Percentiles rank a stretch among this genome's conserved stretches.
Conservation (phyloP, 2,888 invertebrate species). For the Erannis defoliaria region DNA sequence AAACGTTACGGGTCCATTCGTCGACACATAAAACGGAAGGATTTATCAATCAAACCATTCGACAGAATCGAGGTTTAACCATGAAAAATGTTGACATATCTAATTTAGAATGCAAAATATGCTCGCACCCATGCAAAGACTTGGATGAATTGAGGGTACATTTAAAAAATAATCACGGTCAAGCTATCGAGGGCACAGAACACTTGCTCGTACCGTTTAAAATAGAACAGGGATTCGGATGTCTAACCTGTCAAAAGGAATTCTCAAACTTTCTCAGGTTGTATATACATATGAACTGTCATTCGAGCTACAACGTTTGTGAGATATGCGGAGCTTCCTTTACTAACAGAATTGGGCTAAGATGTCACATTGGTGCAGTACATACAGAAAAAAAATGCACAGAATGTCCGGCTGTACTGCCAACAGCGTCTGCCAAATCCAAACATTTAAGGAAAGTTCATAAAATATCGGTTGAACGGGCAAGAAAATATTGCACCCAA, state of each 20-base stretch:
- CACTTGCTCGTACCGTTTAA: conserved; percentile 62
- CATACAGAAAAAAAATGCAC: conserved; percentile 61
- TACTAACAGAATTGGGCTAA: conserved; percentile 57
- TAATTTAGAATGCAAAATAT: conserved; percentile 58
- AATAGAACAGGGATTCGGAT: conserved; percentile 52
- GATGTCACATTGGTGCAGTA: conserved; percentile 53
- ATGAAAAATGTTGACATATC: conserved; percentile 65
- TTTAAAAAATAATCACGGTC: conserved; percentile 51
- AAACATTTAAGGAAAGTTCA: conserved; percentile 47
- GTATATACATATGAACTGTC: conserved; percentile 62
- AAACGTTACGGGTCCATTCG: conserved; percentile 55
- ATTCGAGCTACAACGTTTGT: conserved; percentile 61
- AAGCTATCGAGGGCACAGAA: conserved; percentile 49
- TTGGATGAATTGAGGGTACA: conserved; percentile 55
- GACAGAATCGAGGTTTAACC: conserved; percentile 49
- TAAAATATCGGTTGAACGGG: conserved; percentile 33
- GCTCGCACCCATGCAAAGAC: conserved; percentile 46
- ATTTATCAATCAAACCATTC: conserved; percentile 49
- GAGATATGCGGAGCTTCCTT: conserved; percentile 61
- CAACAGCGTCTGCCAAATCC: conserved; percentile 34
- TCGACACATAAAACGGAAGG: conserved; percentile 48
- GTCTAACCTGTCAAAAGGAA: conserved; percentile 52
- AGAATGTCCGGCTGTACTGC: conserved; percentile 54
- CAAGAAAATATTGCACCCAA: conserved; percentile 42
- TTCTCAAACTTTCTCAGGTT: conserved; percentile 57